A percentile compares a stretch with the other conserved stretches of the same genome.
phyloP scores from a whole-genome alignment of 2,797 vertebrate species.

The Coregonus sp. region DNA sequence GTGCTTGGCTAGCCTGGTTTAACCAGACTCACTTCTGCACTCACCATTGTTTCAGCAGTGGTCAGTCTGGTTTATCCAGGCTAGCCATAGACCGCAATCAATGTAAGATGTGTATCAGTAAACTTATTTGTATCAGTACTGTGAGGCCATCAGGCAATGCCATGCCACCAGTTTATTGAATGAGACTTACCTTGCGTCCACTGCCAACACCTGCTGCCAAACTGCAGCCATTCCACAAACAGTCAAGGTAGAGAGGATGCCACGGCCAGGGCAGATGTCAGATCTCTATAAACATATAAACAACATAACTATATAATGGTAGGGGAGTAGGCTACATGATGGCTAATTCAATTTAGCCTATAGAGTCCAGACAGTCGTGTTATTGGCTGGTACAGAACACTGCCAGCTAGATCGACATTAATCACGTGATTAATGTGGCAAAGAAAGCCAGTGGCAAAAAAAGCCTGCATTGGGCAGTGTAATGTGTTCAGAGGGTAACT shows the following conservation, averaged over 20 bases:
- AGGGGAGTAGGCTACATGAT: neutral
- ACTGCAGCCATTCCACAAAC: slow-evolving; percentile 90
- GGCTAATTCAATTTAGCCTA: neutral
- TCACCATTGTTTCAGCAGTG: neutral
- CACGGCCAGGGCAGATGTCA: slow-evolving; percentile 58
- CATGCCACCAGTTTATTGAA: neutral
- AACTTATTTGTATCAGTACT: too few relatives aligned
- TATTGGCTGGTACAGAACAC: neutral
- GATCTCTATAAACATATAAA: slow-evolving; percentile 57
- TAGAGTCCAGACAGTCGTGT: neutral
- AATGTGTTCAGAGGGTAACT: neutral
- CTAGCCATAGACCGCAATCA: neutral
- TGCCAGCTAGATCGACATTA: neutral
- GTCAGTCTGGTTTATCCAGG: neutral
- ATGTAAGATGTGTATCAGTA: neutral
- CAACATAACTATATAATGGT: neutral
- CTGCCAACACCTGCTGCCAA: slow-evolving; percentile 96
- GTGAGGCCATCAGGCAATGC: neutral
- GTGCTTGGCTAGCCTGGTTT: too few relatives aligned
- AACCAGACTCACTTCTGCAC: too few relatives aligned
- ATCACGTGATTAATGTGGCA: neutral
- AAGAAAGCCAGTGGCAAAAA: neutral
- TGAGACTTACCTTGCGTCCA: slow-evolving; percentile 88
- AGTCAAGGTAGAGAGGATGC: slow-evolving; percentile 65
- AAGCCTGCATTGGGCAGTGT: neutral